Conservation (phyloP, 1,140 invertebrate genomes). For the Fopius arisanus region DNA sequence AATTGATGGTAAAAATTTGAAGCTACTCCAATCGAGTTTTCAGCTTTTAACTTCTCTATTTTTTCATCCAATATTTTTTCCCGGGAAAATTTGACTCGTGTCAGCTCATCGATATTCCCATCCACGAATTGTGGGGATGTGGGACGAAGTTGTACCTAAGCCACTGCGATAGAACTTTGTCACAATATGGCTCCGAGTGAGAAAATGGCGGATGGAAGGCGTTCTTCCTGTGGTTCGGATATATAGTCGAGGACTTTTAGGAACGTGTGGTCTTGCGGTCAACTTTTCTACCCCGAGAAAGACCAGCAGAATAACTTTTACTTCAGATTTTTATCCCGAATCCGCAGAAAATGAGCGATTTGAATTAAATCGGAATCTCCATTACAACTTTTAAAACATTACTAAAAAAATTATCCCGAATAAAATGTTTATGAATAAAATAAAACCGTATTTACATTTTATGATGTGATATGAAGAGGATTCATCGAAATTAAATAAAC, state of each 20-base stretch:
- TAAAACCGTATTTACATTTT: no score
- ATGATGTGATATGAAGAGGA: no score
- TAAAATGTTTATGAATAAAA: no score
- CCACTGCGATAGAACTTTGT: slow-evolving; percentile 4
- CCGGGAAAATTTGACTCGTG: background rate
- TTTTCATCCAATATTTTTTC: background rate
- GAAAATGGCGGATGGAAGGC: background rate
- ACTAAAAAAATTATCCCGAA: no score
- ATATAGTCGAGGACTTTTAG: background rate
- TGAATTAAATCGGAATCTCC: no score
- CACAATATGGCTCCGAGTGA: background rate
- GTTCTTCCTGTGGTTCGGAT: background rate
- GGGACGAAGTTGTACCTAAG: background rate
- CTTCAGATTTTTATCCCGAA: no score
- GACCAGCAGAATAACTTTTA: background rate
- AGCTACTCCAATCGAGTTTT: background rate
- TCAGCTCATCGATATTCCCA: slow-evolving; percentile 1
- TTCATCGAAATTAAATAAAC: no score
- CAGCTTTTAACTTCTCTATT: background rate
- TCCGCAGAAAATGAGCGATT: no score
- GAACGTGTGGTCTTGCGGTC: background rate
- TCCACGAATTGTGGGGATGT: background rate
- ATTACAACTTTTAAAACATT: no score
- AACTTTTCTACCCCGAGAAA: background rate
- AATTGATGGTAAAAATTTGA: background rate